A percentile compares a stretch with the other conserved stretches of the same genome.
phyloP scores from a whole-genome alignment of 2,888 invertebrate species.

The Drosophila anomalata region DNA sequence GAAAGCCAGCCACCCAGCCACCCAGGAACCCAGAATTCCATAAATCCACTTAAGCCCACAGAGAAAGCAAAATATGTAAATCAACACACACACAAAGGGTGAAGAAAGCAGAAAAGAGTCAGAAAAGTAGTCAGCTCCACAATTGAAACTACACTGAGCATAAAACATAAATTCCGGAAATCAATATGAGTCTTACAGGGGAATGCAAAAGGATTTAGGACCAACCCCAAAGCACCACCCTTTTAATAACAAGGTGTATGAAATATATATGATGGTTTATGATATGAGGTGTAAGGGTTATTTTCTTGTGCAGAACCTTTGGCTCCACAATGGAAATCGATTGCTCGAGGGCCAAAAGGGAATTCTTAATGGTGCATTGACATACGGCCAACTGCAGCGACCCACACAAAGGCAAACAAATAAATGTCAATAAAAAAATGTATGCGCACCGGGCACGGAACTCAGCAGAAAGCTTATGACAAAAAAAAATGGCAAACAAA shows the following conservation, averaged over 20 bases:
- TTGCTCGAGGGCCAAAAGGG: slow-evolving; percentile 53
- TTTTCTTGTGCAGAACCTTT: slow-evolving; percentile 3
- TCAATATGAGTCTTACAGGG: not conserved
- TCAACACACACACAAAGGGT: slow-evolving; percentile 54
- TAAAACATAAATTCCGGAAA: slow-evolving; percentile 1
- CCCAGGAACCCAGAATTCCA: slow-evolving; percentile 53
- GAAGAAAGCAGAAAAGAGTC: not conserved
- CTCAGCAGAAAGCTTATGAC: not conserved
- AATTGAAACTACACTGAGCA: slow-evolving; percentile 35
- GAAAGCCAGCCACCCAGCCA: slow-evolving; percentile 35
- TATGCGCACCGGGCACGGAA: slow-evolving; percentile 19
- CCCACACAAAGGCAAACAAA: slow-evolving; percentile 30
- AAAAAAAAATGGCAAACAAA: slow-evolving; percentile 2
- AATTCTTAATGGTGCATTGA: slow-evolving; percentile 77
- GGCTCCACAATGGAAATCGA: slow-evolving; percentile 67
- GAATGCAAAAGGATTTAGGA: not conserved
- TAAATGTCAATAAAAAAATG: slow-evolving; percentile 52
- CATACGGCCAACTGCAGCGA: slow-evolving; percentile 60
- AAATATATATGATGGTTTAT: not conserved
- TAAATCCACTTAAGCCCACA: slow-evolving; percentile 66
- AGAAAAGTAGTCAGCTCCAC: slow-evolving; percentile 32
- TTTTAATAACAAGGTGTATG: not conserved
- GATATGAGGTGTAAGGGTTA: not conserved
- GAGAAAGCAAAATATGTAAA: slow-evolving; percentile 40
- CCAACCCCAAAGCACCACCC: not conserved